Conservation (phyloP, 2,113 vertebrate species). For the Anser brachyrhynchus region DNA sequence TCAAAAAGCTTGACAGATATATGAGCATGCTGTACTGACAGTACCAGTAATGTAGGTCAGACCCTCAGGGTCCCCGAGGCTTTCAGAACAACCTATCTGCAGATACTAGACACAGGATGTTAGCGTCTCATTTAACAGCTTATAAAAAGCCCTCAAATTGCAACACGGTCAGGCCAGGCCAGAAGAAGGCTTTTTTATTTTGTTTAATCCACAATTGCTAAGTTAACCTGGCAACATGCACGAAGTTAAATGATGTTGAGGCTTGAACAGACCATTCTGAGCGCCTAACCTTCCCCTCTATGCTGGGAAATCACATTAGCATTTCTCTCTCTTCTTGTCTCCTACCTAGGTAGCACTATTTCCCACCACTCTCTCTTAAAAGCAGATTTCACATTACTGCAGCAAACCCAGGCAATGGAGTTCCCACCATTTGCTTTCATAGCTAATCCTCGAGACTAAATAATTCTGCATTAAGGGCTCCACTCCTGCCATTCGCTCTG, state of each 20-base stretch:
- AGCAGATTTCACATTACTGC: not conserved
- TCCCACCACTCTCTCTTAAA: not conserved
- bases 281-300: not conserved
- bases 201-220: constrained; percentile 51
- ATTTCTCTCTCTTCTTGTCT: not conserved
- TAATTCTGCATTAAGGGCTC: not conserved
- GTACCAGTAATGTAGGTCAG: constrained; percentile 16
- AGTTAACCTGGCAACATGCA: constrained; percentile 19
- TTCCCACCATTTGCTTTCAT: not conserved
- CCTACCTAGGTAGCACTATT: not conserved
- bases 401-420: not conserved
- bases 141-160: constrained; percentile 19
- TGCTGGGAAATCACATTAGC: not conserved
- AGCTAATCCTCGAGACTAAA: not conserved
- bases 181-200: not conserved
- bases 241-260: not conserved
- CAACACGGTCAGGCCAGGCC: not conserved
- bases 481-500: not conserved
- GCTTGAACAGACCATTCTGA: not conserved
- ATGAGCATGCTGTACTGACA: not conserved
- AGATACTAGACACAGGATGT: not conserved
- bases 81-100: constrained; percentile 16
- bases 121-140: constrained; percentile 16
- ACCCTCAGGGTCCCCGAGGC: not conserved
- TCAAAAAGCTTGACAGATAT: constrained; percentile 39